phyloP scores from a whole-genome alignment of 2,113 vertebrate genomes.

The Euleptes europaea region DNA sequence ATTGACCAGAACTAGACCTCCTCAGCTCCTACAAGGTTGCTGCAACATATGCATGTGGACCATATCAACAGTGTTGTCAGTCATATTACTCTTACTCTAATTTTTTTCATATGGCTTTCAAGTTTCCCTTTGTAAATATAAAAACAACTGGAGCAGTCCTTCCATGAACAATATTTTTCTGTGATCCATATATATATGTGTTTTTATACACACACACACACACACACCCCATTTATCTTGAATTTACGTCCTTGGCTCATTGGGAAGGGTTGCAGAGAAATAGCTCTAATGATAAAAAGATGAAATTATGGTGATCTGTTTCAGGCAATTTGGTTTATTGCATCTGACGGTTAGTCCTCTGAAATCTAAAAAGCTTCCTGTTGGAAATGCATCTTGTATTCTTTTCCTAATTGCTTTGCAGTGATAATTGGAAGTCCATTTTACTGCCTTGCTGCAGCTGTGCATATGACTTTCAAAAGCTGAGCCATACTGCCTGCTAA shows the following conservation, averaged over 20 bases:
- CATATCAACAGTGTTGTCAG: too few species aligned
- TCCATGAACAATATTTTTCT: background rate
- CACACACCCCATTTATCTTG: constrained; percentile 7
- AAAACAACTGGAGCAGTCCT: background rate
- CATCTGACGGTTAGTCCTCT: constrained; percentile 27
- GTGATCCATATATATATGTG: background rate
- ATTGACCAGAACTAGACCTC: too few species aligned
- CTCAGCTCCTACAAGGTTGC: too few species aligned
- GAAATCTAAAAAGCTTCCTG: constrained; percentile 30
- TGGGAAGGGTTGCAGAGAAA: constrained; percentile 5
- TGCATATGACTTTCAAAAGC: background rate
- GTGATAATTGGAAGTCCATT: constrained; percentile 11
- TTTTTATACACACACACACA: too few species aligned
- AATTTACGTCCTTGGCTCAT: background rate
- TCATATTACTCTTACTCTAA: background rate
- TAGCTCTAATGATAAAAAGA: constrained; percentile 23
- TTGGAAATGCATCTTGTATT: background rate
- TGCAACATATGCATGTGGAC: too few species aligned
- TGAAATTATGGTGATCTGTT: constrained; percentile 50
- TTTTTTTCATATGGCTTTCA: background rate
- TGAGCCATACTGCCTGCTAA: constrained; percentile 4
- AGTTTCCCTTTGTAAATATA: background rate
- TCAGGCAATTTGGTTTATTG: constrained; percentile 46
- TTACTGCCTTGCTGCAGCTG: background rate
- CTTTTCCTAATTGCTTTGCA: constrained; percentile 2